These are phyloP conservation scores for Raja brachyura DNA, from an alignment of 2,113 vertebrate species.

Conservation along the genomic window DNA sequence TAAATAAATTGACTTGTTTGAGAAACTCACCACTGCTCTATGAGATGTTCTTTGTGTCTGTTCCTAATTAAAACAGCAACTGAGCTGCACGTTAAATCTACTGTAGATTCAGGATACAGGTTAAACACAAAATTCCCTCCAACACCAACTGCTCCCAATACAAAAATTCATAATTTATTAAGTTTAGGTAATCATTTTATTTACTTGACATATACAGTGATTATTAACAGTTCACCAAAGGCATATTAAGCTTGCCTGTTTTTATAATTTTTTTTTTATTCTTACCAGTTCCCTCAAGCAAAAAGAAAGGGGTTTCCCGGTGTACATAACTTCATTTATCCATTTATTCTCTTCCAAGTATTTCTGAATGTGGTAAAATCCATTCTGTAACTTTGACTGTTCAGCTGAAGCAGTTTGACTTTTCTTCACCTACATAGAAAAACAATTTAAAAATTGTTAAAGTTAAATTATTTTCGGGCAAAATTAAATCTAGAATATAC, in stretches of 20 bases:
- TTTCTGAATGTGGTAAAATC: constrained; percentile 8
- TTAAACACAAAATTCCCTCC: too few species aligned
- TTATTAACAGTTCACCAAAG: not conserved
- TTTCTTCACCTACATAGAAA: not conserved
- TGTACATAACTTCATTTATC: constrained; percentile 15
- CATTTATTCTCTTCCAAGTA: constrained; percentile 21
- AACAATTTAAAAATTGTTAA: not conserved
- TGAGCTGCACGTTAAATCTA: too few species aligned
- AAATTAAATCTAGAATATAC: not conserved
- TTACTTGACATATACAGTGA: not conserved
- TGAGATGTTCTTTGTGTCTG: too few species aligned
- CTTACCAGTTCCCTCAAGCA: constrained; percentile 28
- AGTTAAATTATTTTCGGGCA: not conserved
- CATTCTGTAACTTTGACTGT: constrained; percentile 26
- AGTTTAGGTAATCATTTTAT: not conserved
- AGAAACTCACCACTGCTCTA: too few species aligned
- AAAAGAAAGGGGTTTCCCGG: constrained; percentile 10
- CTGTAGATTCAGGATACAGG: too few species aligned
- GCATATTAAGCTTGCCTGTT: not conserved
- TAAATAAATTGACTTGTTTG: too few species aligned
- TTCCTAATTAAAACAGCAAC: too few species aligned
- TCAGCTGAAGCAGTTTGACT: not conserved
- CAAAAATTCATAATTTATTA: too few species aligned
- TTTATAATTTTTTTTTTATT: not conserved
- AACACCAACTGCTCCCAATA: too few species aligned